phyloP scores from a whole-genome alignment of 2,113 vertebrate genomes.

The Steatornis caripensis region DNA sequence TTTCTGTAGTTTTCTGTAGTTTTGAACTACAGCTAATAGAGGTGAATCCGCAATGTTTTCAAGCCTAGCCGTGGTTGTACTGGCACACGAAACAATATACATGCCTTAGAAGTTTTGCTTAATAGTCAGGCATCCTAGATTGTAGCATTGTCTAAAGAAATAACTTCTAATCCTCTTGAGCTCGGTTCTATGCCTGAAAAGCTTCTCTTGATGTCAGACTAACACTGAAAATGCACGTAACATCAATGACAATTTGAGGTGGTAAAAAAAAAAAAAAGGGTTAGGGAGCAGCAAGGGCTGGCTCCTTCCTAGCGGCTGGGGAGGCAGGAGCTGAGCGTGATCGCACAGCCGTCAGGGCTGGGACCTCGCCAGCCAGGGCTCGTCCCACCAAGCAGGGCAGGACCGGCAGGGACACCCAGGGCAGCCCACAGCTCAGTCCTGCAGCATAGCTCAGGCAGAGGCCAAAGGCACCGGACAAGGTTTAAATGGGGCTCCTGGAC shows the following conservation, averaged over 20 bases:
- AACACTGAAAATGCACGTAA: not conserved
- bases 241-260: not conserved
- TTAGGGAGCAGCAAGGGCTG: not conserved
- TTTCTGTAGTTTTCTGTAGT: not conserved
- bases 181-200: not conserved
- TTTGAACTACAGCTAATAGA: not conserved
- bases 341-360: not conserved
- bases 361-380: not conserved
- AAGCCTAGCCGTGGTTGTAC: not conserved
- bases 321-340: not conserved
- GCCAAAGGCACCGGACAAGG: accelerated
- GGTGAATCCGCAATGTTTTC: not conserved
- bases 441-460: not conserved
- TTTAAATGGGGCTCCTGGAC: not conserved
- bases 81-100: not conserved
- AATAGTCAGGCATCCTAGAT: not conserved
- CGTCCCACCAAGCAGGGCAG: not conserved
- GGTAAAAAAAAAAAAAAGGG: not conserved
- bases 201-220: not conserved
- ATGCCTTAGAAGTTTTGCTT: not conserved
- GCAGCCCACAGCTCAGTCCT: not conserved
- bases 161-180: not conserved
- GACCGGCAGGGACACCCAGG: too few relatives aligned
- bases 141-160: not conserved
- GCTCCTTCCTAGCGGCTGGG: not conserved